phyloP scores from a whole-genome alignment of 2,797 vertebrate genomes.

The Gymnoscopelus braueri region DNA sequence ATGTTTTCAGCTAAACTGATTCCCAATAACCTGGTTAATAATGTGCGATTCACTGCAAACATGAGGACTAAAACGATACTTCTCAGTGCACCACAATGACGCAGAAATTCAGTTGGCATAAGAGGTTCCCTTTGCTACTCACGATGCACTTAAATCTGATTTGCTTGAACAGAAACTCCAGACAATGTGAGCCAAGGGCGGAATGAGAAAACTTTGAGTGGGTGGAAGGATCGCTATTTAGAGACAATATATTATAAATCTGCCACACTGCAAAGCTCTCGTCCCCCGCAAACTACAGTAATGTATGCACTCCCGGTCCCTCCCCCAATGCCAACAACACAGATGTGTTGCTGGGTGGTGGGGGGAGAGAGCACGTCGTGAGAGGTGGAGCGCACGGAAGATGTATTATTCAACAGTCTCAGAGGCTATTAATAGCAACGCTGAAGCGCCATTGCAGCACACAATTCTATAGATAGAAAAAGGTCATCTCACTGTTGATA shows the following conservation, averaged over 20 bases:
- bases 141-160: slow-evolving; percentile 21
- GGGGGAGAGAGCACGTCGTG: slow-evolving; percentile 5
- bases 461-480: slow-evolving; percentile 79
- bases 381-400: slow-evolving; percentile 27
- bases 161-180: slow-evolving; percentile 34
- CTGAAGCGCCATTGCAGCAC: slow-evolving; percentile 43
- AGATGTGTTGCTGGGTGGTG: slow-evolving; percentile 30
- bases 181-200: slow-evolving; percentile 13
- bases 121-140: slow-evolving; percentile 39
- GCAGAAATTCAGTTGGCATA: slow-evolving; percentile 30
- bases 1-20: slow-evolving; percentile 1
- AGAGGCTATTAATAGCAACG: slow-evolving; percentile 79
- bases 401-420: slow-evolving; percentile 81
- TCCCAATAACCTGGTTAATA: background rate
- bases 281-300: slow-evolving; percentile 44
- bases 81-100: slow-evolving; percentile 49
- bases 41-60: background rate
- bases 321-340: slow-evolving; percentile 39
- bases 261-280: slow-evolving; percentile 23
- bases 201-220: slow-evolving; percentile 36
- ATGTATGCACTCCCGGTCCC: slow-evolving; percentile 10
- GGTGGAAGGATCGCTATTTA: slow-evolving; percentile 40
- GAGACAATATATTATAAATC: slow-evolving; percentile 31
- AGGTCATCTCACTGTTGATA: slow-evolving; percentile 68
- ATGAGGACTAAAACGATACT: slow-evolving; percentile 19